These are phyloP conservation scores for Rhagoletis pomonella DNA, from an alignment of 1,140 invertebrate genomes.

Conservation along the genomic window DNA sequence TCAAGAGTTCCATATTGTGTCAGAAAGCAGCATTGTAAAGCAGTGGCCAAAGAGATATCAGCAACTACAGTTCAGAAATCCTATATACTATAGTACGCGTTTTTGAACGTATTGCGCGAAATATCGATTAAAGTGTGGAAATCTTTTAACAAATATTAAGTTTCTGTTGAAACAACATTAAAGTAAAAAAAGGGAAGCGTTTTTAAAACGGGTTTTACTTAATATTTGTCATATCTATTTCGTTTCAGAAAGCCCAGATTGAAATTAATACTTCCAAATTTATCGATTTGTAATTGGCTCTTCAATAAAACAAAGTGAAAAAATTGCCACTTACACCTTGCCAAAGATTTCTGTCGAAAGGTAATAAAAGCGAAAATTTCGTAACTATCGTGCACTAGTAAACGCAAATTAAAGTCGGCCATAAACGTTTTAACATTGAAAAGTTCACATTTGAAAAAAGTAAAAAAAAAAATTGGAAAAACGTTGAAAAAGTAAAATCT, in stretches of 20 bases:
- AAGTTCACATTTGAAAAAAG: constrained; percentile 38
- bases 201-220: neutral
- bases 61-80: neutral
- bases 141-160: neutral
- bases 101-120: neutral
- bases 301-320: neutral
- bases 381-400: neutral
- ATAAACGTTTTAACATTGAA: constrained; percentile 38
- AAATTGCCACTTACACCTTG: neutral
- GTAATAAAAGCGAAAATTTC: neutral
- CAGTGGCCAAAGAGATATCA: constrained; percentile 13
- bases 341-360: neutral
- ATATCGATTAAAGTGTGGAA: constrained; percentile 39
- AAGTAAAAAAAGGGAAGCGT: neutral
- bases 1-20: neutral
- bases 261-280: constrained; percentile 21
- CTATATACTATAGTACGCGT: constrained; percentile 38
- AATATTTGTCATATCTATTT: neutral
- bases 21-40: constrained; percentile 22
- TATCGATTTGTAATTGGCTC: constrained; percentile 39
- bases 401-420: constrained; percentile 1
- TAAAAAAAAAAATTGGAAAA: constrained; percentile 11
- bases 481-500: neutral
- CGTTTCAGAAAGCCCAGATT: neutral
- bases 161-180: neutral